Evolutionary conservation across 2,888 invertebrate genomes (phyloP).

Genomic region (Calameuta filiformis): DNA sequence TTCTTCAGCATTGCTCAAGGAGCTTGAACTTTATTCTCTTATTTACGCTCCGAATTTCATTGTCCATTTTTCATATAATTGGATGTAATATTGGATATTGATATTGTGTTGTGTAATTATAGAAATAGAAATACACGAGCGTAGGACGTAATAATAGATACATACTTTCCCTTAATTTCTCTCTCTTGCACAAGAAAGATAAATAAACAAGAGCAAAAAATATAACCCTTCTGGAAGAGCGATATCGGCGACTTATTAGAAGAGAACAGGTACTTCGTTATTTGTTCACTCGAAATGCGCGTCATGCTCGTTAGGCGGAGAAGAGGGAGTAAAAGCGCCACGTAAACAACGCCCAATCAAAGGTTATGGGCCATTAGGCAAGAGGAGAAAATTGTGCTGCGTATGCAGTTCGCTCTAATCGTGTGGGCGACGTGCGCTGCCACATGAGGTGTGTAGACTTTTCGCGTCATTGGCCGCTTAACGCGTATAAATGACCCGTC

Average conservation of each 20-base stretch:
- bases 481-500: slow-evolving; percentile 42
- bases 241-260: neutral
- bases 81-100: neutral
- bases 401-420: slow-evolving; percentile 48
- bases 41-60: neutral
- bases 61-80: neutral
- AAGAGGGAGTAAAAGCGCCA: slow-evolving; percentile 38
- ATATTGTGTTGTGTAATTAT: no score
- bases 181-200: neutral
- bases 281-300: neutral
- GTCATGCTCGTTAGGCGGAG: neutral
- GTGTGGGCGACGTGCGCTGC: slow-evolving; percentile 21
- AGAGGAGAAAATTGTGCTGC: slow-evolving; percentile 57
- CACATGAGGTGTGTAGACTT: slow-evolving; percentile 49
- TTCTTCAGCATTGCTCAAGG: neutral
- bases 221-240: neutral
- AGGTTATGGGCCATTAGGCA: slow-evolving; percentile 62
- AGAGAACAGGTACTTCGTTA: slow-evolving; percentile 1
- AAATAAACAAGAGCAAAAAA: neutral
- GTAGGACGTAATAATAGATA: neutral
- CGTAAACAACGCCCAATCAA: slow-evolving; percentile 60
- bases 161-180: neutral
- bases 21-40: neutral
- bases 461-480: slow-evolving; percentile 58
- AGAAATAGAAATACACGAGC: no score